phyloP scores from a whole-genome alignment of 2,113 vertebrate genomes.

The Tylochromis polylepis region DNA sequence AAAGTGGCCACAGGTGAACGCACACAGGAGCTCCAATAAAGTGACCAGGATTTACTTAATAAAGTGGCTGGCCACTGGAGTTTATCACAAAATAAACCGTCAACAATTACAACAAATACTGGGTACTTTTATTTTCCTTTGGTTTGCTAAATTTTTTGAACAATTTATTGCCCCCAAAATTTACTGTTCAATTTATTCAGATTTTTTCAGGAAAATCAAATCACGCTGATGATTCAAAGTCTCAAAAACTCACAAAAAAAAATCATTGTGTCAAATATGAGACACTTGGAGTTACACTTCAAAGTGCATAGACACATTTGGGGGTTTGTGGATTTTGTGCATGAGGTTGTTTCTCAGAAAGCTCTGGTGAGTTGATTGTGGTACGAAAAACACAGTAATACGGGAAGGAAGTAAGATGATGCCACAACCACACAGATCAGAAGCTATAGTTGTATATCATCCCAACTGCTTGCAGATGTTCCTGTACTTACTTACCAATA shows the following conservation, averaged over 20 bases:
- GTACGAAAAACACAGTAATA: neutral
- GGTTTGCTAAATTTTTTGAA: neutral
- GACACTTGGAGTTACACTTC: neutral
- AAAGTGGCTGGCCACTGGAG: neutral
- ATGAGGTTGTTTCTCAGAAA: neutral
- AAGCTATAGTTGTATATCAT: neutral
- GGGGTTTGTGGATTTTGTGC: neutral
- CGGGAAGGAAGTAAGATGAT: neutral
- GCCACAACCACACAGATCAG: neutral
- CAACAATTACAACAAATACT: neutral
- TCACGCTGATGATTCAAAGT: fast-evolving
- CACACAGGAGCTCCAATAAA: fast-evolving
- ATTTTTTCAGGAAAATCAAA: neutral
- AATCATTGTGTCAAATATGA: neutral
- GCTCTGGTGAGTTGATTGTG: neutral
- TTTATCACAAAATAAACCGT: neutral
- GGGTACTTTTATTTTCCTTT: neutral
- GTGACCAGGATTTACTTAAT: neutral
- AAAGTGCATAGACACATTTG: neutral
- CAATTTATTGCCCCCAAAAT: neutral
- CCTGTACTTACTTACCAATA: neutral
- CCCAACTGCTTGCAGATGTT: neutral
- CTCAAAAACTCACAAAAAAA: neutral
- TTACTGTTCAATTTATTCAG: neutral
- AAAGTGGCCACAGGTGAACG: neutral